Conservation (phyloP, 2,113 vertebrate genomes). For the Melanerpes formicivorus region DNA sequence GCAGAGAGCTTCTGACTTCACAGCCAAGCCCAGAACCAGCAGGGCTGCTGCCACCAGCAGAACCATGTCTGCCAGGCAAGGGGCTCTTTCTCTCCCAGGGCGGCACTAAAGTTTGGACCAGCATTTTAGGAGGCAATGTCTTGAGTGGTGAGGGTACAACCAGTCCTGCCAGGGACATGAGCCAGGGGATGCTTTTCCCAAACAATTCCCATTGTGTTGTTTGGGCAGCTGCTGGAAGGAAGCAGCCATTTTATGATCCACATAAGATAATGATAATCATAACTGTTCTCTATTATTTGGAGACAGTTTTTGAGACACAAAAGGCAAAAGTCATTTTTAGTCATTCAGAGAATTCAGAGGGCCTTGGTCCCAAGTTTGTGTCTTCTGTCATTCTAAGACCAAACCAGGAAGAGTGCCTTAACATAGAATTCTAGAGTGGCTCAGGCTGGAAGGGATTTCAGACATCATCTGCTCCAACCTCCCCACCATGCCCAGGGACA, state of each 20-base stretch:
- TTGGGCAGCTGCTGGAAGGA: background rate
- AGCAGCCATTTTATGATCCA: background rate
- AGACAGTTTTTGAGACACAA: background rate
- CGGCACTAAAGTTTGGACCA: background rate
- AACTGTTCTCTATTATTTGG: background rate
- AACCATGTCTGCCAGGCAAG: constrained; percentile 72
- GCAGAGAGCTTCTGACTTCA: constrained; percentile 76
- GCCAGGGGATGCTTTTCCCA: background rate
- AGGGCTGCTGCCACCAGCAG: constrained; percentile 61
- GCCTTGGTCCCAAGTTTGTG: background rate
- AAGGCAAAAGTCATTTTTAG: background rate
- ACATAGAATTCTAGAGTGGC: background rate
- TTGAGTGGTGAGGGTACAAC: background rate
- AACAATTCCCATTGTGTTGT: background rate
- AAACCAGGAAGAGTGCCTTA: background rate
- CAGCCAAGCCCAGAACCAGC: constrained; percentile 71
- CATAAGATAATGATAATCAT: background rate
- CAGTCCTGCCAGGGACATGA: background rate
- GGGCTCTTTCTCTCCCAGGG: background rate
- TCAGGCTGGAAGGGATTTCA: too few relatives aligned
- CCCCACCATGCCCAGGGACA: too few relatives aligned
- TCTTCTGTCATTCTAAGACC: background rate
- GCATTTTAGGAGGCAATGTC: background rate
- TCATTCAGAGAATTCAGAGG: background rate
- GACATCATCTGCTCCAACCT: too few relatives aligned